Base-by-base conservation (phyloP, 2,113 vertebrate genomes). In the Anser brachyrhynchus region DNA sequence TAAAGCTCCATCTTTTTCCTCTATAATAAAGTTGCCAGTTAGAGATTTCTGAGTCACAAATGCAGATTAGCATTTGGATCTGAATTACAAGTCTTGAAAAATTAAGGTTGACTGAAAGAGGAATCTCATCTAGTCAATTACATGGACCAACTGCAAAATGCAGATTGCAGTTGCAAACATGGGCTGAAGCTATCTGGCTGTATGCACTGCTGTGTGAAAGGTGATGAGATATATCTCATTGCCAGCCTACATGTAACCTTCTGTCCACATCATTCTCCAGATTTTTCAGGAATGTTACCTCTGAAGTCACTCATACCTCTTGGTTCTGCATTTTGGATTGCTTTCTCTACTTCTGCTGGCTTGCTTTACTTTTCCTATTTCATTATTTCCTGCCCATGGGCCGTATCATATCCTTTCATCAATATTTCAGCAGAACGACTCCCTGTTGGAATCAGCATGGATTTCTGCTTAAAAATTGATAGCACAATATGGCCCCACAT, bases 41-140 rank as follows among this genome's bases (percentile, higher is more conserved):
- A 65, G 69, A 94, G 61, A 78, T 39, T 93, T 95, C 95, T 96
- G 95, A 96, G 88, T 95, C 95, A 97, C 86, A 84, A 94, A 95
- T 93, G 90, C 89, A 96, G 86, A 94, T 95, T 86, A 92, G 90
- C 55, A 80, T 90, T 92, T 87, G 82, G 82, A 92, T 94, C 90
- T 95, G 83, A 95, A 93, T 91, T 92, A 84, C 83, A 89, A 78
- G 73, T 81, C 72, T 64, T 62, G 85, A 75, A 94, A 79, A 94
- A 77, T 1, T 13, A 61, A 94, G 76, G 52, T 49, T 87, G 75
- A 74, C 71, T 94, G 87, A 85, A 87, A 85, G 4, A 37, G 85
- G 83, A 88, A 67, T 69, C 73, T 90, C 57, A 70, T 80, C 59
- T 2, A 5, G 72, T n/a, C 86, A 77, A 41, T 95, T 72, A 41